Evolutionary conservation across 1,140 invertebrate genomes (phyloP), one percentile per base, ranked within the genome.

Genomic region (Himalopsyche phryganea): DNA sequence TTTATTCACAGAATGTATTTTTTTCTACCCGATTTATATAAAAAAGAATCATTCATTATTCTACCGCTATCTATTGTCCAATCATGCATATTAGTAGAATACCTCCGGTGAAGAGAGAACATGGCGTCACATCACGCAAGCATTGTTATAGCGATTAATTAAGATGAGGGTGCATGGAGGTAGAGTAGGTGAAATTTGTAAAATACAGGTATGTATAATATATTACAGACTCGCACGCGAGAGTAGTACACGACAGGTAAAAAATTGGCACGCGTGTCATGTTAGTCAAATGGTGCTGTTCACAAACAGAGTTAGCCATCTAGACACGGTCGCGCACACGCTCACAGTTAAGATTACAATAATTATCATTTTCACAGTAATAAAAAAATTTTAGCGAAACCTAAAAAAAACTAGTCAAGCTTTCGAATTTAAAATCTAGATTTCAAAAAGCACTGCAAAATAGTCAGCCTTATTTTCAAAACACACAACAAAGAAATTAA

Each of bases 71-170:
- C 23, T 28, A 20, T 42, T 42, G 32, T 20, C 10, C 40, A 28
- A 45, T 56, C 61, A 63, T 63, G 61, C 61, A 60, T 45, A 63
- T 63, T 60, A 60, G 57, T 63, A 63, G 53, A 58, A 51, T 49
- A 55, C 50, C 36, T 50, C 52, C 51, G 35, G 50, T 49, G 50
- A 60, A 32, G 35, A 63, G 48, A 42, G 48, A 47, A 59, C 32
- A 23, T 17, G 3, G 46, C 42, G 18, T 41, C 42, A 28, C 50
- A 51, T 52, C 56, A 63, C 61, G 60, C 61, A 63, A 63, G 61
- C 61, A 60, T 60, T 57, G 61, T 57, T 63, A 63, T 63, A 63
- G 61, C 61, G 59, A 52, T 51, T 48, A 63, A 38, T 40, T 51
- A 51, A 38, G 20, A 61, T 62, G 54, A 55, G 51, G 52, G 61